phyloP scores from a whole-genome alignment of 2,797 vertebrate species.

The Rhynchonycteris naso region DNA sequence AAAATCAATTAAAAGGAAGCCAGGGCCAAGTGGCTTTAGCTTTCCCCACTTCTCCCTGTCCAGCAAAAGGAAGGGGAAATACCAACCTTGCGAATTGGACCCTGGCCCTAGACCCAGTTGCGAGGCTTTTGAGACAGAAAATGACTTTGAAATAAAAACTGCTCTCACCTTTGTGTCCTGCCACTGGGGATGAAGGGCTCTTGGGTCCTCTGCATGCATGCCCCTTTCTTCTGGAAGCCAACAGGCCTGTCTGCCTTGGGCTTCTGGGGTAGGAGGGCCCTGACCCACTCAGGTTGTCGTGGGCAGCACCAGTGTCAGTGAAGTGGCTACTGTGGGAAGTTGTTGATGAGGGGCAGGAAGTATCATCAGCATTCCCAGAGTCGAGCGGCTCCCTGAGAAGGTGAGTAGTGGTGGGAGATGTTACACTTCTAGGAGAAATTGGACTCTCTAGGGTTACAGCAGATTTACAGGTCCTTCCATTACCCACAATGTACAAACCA shows the following conservation, averaged over 20 bases:
- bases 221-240: not conserved
- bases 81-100: not conserved
- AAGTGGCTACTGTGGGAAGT: not conserved
- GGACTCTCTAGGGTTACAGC: not conserved
- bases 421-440: not conserved
- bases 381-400: not conserved
- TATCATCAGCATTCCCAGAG: not conserved
- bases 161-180: not conserved
- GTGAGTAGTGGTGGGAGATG: not conserved
- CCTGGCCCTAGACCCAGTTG: not conserved
- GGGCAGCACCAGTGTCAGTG: not conserved
- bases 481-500: not conserved
- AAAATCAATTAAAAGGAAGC: not conserved
- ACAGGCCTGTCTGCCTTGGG: not conserved
- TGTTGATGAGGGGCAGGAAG: not conserved
- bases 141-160: not conserved
- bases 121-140: conserved; percentile 3
- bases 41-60: not conserved
- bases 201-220: not conserved
- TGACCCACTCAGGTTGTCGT: not conserved
- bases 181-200: not conserved
- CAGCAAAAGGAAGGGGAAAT: conserved; percentile 24
- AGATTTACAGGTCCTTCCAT: not conserved
- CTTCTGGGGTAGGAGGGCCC: not conserved
- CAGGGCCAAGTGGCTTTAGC: not conserved